Conservation (phyloP, 2,797 vertebrate genomes). For the Takifugu ocellatus region DNA sequence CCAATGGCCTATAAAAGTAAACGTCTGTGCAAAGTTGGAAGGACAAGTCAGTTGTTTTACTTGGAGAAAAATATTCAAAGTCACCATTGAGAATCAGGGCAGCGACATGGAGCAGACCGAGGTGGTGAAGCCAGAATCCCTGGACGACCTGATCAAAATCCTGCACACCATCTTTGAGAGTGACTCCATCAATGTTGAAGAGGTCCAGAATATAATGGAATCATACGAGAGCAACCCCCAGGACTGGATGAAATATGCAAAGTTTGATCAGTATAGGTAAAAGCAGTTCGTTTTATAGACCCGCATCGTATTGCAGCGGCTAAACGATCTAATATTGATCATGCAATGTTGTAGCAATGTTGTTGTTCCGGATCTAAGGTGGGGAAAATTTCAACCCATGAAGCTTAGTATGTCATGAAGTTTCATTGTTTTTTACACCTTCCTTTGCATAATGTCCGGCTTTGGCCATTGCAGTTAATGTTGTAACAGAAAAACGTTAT, state of each 20-base stretch:
- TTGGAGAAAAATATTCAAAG: background rate
- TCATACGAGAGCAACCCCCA: slow-evolving; percentile 86
- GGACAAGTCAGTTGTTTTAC: slow-evolving; percentile 5
- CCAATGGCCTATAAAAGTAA: slow-evolving; percentile 54
- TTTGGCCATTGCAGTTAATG: too few relatives aligned
- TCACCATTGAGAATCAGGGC: background rate
- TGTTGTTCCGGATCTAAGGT: background rate
- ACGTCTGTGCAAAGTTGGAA: slow-evolving; percentile 11
- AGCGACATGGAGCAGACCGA: slow-evolving; percentile 82
- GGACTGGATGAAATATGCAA: slow-evolving; percentile 86
- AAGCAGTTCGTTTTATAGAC: background rate
- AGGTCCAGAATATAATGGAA: slow-evolving; percentile 88
- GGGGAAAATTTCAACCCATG: too few relatives aligned
- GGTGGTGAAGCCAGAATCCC: slow-evolving; percentile 76
- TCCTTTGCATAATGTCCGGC: too few relatives aligned
- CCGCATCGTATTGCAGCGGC: background rate
- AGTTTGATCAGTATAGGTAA: slow-evolving; percentile 92
- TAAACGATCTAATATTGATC: slow-evolving; percentile 1
- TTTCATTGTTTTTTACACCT: too few relatives aligned
- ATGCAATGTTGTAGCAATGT: slow-evolving; percentile 23
- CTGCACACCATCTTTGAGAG: slow-evolving; percentile 84
- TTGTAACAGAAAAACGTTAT: too few relatives aligned
- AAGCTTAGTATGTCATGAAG: too few relatives aligned
- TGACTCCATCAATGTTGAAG: slow-evolving; percentile 84
- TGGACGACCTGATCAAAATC: slow-evolving; percentile 82